Percentiles rank a stretch among this genome's conserved stretches.
Evolutionary conservation across 2,113 vertebrate genomes (phyloP).

Genomic region (Marmota monax): DNA sequence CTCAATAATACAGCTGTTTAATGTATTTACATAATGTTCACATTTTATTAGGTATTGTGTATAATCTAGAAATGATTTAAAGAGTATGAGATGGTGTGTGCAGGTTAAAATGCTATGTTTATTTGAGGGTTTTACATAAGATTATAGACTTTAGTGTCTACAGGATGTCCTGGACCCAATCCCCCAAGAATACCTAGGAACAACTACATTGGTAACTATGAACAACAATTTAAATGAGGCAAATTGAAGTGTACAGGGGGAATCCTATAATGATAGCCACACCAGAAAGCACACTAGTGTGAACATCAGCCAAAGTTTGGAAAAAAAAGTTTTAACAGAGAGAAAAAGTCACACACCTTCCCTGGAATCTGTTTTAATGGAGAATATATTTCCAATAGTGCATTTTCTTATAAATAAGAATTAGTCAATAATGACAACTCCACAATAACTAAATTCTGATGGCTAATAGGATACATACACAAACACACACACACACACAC

Average conservation of each 20-base stretch:
- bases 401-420: constrained; percentile 50
- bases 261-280: background rate
- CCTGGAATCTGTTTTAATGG: background rate
- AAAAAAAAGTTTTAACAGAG: background rate
- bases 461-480: background rate
- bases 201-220: background rate
- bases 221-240: background rate
- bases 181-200: background rate
- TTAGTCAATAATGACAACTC: constrained; percentile 49
- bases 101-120: background rate
- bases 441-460: constrained; percentile 33
- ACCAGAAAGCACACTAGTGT: background rate
- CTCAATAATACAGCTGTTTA: background rate
- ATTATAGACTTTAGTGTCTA: background rate
- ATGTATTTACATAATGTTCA: background rate
- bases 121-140: no score
- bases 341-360: background rate
- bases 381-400: constrained; percentile 42
- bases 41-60: background rate
- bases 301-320: background rate
- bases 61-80: background rate
- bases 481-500: background rate
- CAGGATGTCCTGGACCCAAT: background rate
- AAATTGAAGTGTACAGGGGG: background rate
- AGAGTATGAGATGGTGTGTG: background rate